These are phyloP conservation scores for Harpegnathos saltator DNA, from an alignment of 1,140 invertebrate genomes.

Conservation along the genomic window DNA sequence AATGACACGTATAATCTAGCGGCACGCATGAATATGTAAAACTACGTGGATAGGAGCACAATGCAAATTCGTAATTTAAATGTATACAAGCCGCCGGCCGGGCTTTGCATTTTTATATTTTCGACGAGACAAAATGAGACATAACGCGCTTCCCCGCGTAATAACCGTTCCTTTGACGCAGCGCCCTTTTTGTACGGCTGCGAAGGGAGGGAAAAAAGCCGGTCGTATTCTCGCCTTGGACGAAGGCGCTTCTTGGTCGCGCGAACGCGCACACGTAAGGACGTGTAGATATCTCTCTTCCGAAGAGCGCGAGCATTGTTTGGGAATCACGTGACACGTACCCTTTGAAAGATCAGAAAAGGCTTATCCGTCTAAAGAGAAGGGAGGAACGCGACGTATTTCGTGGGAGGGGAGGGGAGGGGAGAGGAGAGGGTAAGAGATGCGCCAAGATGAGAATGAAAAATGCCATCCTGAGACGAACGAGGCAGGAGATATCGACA, in stretches of 20 bases:
- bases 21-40: background rate
- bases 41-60: background rate
- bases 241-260: background rate
- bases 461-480: too few relatives aligned
- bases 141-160: background rate
- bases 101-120: slow-evolving; percentile 39
- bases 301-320: too few relatives aligned
- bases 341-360: too few relatives aligned
- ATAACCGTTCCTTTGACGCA: slow-evolving; percentile 32
- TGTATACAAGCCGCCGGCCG: slow-evolving; percentile 25
- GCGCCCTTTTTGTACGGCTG: background rate
- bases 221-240: background rate
- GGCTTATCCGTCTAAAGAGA: too few relatives aligned
- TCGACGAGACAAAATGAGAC: slow-evolving; percentile 28
- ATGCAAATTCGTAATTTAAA: slow-evolving; percentile 48
- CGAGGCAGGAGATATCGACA: too few relatives aligned
- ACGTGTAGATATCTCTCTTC: background rate
- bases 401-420: too few relatives aligned
- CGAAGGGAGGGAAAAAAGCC: background rate
- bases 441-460: too few relatives aligned
- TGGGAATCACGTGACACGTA: too few relatives aligned
- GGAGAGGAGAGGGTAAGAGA: too few relatives aligned
- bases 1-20: slow-evolving; percentile 18
- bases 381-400: too few relatives aligned
- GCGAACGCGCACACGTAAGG: background rate